These are phyloP conservation scores for Tachina lurida DNA, from an alignment of 2,888 invertebrate genomes.

Conservation along the genomic window DNA sequence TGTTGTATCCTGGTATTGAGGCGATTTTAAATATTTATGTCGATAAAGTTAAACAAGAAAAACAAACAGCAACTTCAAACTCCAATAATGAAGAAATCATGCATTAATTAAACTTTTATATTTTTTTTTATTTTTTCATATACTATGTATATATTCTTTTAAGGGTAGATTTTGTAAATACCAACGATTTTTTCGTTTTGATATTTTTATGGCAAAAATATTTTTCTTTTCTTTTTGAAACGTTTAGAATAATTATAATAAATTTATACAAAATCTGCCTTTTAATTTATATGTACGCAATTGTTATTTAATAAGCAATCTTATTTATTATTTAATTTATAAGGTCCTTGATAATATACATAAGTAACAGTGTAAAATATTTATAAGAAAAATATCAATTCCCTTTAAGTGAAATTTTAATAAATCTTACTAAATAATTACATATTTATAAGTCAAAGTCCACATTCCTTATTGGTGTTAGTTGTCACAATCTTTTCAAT, in stretches of 20 bases:
- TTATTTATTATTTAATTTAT: slow-evolving; percentile 27
- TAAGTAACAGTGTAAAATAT: background rate
- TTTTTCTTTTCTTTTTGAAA: too few relatives aligned
- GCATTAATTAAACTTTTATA: slow-evolving; percentile 42
- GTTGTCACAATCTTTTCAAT: too few relatives aligned
- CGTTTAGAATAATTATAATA: too few relatives aligned
- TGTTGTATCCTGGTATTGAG: slow-evolving; percentile 82
- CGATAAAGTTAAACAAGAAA: slow-evolving; percentile 77
- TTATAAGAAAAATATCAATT: background rate
- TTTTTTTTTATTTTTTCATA: slow-evolving; percentile 12
- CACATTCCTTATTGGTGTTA: too few relatives aligned
- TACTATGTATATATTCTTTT: too few relatives aligned
- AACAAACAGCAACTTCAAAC: slow-evolving; percentile 55
- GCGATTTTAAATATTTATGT: slow-evolving; percentile 81
- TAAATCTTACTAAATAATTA: background rate
- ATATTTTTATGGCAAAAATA: too few relatives aligned
- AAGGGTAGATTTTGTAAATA: too few relatives aligned
- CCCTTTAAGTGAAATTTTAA: background rate
- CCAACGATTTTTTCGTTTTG: too few relatives aligned
- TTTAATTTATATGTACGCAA: background rate
- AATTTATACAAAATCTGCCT: too few relatives aligned
- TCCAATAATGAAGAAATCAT: slow-evolving; percentile 68
- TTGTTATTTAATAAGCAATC: slow-evolving; percentile 19
- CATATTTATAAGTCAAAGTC: too few relatives aligned
- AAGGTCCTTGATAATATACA: slow-evolving; percentile 11